Evolutionary conservation across 1,140 invertebrate species (phyloP), one percentile per base, ranked within the genome.

Genomic region (Oscheius sp.): DNA sequence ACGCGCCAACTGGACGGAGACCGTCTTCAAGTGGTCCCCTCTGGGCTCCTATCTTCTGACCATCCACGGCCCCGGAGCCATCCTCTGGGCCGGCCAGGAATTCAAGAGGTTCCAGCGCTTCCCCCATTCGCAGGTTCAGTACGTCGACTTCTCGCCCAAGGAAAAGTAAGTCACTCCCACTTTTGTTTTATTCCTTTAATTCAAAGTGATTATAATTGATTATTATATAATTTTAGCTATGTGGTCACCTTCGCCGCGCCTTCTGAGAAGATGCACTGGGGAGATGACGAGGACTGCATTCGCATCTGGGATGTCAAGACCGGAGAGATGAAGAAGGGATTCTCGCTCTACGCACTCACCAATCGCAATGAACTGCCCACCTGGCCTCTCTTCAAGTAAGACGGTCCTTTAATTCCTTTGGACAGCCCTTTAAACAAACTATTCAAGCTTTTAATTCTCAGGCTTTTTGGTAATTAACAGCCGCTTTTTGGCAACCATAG

Each of bases 141-240:
- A 93, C 75, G 93, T 98, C 68, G 95, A 97, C 78, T 99, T 97
- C 85, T 98, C 95, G 46, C 95, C 96, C 0, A 92, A 92, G 86
- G 97, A 99, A 88, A 93, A 93, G 87, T 90, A 84, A 84, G 84
- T 86, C 58, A 7, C 10, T 35, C 18, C 31, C 23, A 23, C 7
- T 23, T 62, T 28, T 62, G 13, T 42, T 42, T 42, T n/a, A 10
- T 42, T 10, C 38, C n/a, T 42, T 10, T n/a, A 42, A 10, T 59
- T 59, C 23, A 0, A 23, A 45, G 23, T 45, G 18, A 13, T 1
- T 15, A 59, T 59, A n/a, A n/a, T 59, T 20, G 13, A 0, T 23
- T 13, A 59, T 20, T 1, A 20, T 59, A 31, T 59, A 28, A 67
- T 61, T 81, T 68, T 23, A 79, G 80, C 2, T 82, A 75, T 67